Conservation (phyloP, 1,140 invertebrate species). For the Scaptodrosophila lebanonensis region DNA sequence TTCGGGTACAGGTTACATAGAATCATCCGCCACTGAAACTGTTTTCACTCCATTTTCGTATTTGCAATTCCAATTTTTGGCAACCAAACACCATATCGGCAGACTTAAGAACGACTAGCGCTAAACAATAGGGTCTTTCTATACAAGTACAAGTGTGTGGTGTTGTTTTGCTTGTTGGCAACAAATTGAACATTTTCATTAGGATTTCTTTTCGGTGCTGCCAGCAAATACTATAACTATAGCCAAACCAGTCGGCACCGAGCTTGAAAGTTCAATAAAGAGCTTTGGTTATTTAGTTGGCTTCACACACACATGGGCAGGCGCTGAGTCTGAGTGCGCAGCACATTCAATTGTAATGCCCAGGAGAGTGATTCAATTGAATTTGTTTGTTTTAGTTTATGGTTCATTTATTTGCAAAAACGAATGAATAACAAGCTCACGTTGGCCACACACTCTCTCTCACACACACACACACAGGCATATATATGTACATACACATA, state of each 20-base stretch:
- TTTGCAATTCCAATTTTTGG: no score
- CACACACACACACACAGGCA: not conserved
- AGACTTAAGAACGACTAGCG: no score
- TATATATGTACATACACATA: not conserved
- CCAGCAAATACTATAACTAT: conserved; percentile 1
- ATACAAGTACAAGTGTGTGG: no score
- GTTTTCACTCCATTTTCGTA: no score
- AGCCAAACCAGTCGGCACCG: conserved; percentile 17
- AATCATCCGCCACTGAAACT: no score
- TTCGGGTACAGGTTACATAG: no score
- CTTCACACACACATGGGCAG: no score
- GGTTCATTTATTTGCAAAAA: conserved; percentile 73
- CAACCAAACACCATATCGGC: no score
- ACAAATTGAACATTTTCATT: conserved; percentile 74
- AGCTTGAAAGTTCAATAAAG: conserved; percentile 14
- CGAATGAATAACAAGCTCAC: conserved; percentile 63
- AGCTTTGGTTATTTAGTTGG: conserved; percentile 10
- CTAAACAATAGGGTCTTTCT: no score
- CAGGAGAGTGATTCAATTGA: conserved; percentile 74
- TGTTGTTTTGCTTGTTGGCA: conserved; percentile 31
- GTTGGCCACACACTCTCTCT: not conserved
- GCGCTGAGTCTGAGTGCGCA: conserved; percentile 12
- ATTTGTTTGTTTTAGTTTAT: conserved; percentile 73
- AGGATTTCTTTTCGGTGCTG: conserved; percentile 41
- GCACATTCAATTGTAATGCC: conserved; percentile 72